Conservation (phyloP, 2,888 invertebrate species). For the Dicycla oo region DNA sequence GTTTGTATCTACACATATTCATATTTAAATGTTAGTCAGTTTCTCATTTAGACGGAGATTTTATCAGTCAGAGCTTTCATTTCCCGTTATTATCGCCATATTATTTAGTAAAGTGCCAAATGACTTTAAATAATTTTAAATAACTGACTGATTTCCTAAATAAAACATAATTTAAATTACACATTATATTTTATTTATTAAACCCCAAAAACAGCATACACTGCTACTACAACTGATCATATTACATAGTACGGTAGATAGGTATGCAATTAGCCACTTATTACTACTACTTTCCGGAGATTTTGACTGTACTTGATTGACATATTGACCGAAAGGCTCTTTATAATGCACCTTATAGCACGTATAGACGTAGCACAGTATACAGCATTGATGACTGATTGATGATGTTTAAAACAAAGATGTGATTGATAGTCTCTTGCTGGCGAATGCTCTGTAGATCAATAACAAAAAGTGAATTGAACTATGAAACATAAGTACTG, state of each 20-base stretch:
- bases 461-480: not conserved
- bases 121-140: constrained; percentile 86
- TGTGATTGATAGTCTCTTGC: not conserved
- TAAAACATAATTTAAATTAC: constrained; percentile 74
- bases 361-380: too few relatives aligned
- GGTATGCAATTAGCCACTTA: not conserved
- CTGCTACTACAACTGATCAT: not conserved
- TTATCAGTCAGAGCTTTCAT: constrained; percentile 66
- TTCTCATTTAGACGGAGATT: constrained; percentile 31
- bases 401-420: too few relatives aligned
- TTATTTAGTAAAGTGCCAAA: constrained; percentile 89
- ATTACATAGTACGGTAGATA: too few relatives aligned
- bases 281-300: not conserved
- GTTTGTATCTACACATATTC: constrained; percentile 47
- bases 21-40: constrained; percentile 50
- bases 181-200: constrained; percentile 34
- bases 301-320: not conserved
- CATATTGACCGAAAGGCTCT: not conserved
- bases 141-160: constrained; percentile 85
- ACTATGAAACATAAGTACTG: not conserved
- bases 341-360: not conserved
- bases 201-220: not conserved
- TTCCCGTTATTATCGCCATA: constrained; percentile 81
- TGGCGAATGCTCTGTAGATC: not conserved
- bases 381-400: not conserved